A percentile compares a stretch with the other conserved stretches of the same genome.
Conservation (phyloP, 2,113 vertebrate species). For the Megaceryle maxima region DNA sequence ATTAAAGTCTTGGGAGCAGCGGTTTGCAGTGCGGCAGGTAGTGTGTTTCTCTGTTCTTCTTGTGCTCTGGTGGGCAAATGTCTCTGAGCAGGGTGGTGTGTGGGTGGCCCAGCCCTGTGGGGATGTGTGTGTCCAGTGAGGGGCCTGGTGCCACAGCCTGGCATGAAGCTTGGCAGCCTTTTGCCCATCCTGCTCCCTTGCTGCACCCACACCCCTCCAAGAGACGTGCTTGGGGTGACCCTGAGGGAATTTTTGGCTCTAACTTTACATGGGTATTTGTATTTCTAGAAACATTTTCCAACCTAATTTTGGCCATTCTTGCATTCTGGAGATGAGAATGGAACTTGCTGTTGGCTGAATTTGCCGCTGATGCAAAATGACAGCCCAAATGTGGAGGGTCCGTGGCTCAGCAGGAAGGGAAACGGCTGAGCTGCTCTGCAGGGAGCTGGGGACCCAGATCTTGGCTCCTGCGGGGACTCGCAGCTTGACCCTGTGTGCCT, state of each 20-base stretch:
- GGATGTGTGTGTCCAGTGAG: background rate
- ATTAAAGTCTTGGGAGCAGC: background rate
- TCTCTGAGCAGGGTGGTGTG: background rate
- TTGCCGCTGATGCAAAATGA: background rate
- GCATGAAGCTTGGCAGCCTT: background rate
- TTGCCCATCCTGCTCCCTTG: background rate
- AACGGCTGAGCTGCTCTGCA: background rate
- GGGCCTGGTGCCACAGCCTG: background rate
- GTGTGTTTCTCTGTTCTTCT: background rate
- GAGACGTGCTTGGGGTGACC: background rate
- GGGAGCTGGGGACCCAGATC: background rate
- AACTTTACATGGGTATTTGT: background rate
- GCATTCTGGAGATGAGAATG: background rate
- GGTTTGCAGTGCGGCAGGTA: background rate
- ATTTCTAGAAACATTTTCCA: background rate
- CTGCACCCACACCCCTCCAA: rapidly evolving
- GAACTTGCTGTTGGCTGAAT: background rate
- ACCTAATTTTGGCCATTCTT: background rate
- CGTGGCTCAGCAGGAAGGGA: rapidly evolving
- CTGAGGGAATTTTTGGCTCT: background rate
- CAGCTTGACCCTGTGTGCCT: background rate
- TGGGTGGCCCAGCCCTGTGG: background rate
- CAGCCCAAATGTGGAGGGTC: background rate
- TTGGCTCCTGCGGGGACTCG: background rate
- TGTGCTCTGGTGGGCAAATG: background rate